Evolutionary conservation across 2,113 vertebrate genomes (phyloP), one percentile per base, ranked within the genome.

Genomic region (Sturnus vulgaris): DNA sequence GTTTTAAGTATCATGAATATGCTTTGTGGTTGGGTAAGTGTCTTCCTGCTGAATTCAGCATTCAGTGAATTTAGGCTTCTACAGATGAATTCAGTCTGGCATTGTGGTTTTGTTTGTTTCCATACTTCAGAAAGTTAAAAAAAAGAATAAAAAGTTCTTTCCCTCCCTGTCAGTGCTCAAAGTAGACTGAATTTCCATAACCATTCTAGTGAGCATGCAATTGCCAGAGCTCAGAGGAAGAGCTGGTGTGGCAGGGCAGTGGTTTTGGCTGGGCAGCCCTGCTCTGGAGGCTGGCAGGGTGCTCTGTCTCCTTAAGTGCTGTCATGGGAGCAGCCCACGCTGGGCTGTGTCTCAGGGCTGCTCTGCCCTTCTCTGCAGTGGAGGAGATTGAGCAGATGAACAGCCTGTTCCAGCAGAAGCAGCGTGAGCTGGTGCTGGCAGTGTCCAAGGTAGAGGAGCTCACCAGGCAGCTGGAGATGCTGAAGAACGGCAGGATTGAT

Each of bases 371-470:
- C 88, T 50, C 28, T 95, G 31, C 94, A 99, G 99, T 99, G 97
- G 99, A 99, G 86, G 99, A 99, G 96, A 99, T 99, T 39, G 99
- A 99, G 75, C 99, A 99, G 98, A 99, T 99, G 99, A 99, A 99
- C 97, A 99, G 98, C 90, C 95, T 99, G 95, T 99, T 99, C 98
- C 99, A 99, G 98, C 99, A 99, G 88, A 99, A 99, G 96, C 99
- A 99, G 97, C 98, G 98, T 77, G 99, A 99, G 96, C 96, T 99
- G 40, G 98, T 99, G 63, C 97, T 99, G 96, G 99, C 99, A 1
- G 98, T 98, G 39, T 98, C 99, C 12, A 99, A 99, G 93, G 99
- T 99, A 10, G 99, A 99, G 78, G 99, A 99, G 31, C 98, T 99
- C 56, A 99, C 98, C 64, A 98, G 98, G 69, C 99, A 99, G 96